Evolutionary conservation across 2,797 vertebrate genomes (phyloP), one percentile per base, ranked within the genome.

Genomic region (Glyptemys insculpta): DNA sequence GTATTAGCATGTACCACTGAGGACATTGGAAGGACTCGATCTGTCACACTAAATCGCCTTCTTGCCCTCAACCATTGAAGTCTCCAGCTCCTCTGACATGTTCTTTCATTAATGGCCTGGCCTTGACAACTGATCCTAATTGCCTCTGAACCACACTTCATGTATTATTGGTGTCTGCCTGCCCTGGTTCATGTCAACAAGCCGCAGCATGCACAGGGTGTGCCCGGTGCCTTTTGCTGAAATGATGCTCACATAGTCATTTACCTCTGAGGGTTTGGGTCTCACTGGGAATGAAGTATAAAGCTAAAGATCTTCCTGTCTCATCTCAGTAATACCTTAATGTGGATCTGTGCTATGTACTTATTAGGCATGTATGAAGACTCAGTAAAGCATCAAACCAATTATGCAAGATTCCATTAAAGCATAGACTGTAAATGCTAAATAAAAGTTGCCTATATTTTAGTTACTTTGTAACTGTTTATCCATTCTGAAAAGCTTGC

Each of bases 91-190:
- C 98, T 98, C 98, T 98, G 98, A 98, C 98, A 98, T 98, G 98
- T 98, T 98, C 98, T 98, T 99, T 99, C 99, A 99, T 99, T 99
- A 99, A 99, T 99, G 99, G 99, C 98, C 98, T 97, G 98, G 98
- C 98, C 99, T 98, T 99, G 99, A 99, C 99, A 99, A 99, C 99
- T 99, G 99, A 99, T 99, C 99, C 99, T 99, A 99, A 99, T 99
- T 99, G 99, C 98, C 99, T 99, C 99, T 99, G 99, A 99, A 99
- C 99, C 98, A 90, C 99, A 99, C 99, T 99, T 99, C 99, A 99
- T 99, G 99, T 99, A 99, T 99, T 99, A 99, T 99, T 99, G 99
- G 99, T 99, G 99, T 99, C 99, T 99, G 99, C 99, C 99, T 99
- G 98, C 98, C 98, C 99, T 98, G 98, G 98, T 99, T 99, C 99